Evolutionary conservation across 23 tunicate genomes (phyloP).

Genomic region (Trididemnum nubilum): DNA sequence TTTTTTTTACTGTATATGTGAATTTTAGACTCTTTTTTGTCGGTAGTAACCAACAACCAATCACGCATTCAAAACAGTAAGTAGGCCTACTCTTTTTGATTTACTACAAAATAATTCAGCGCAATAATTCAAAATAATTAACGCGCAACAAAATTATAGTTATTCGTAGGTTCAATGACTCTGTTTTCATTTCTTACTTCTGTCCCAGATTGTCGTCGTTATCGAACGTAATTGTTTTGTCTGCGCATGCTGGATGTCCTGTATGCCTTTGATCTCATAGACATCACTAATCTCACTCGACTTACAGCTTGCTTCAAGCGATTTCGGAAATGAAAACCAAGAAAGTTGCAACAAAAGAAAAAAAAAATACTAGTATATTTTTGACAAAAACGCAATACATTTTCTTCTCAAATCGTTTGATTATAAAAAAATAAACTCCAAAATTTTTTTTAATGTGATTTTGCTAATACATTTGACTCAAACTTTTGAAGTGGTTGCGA

Average conservation of each 20-base stretch:
- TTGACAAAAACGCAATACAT: no score
- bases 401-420: no score
- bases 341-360: slow-evolving; percentile 10
- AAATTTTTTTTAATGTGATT: no score
- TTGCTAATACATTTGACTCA: no score
- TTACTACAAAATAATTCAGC: neutral
- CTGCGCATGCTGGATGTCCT: neutral
- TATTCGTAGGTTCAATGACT: neutral
- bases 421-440: no score
- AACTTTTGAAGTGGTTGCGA: no score
- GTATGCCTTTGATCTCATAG: neutral
- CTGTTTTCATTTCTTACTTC: neutral
- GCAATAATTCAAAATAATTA: neutral
- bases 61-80: no score
- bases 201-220: neutral
- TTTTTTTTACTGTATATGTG: no score
- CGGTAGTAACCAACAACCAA: no score
- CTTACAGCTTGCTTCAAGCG: slow-evolving; percentile 13
- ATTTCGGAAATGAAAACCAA: slow-evolving; percentile 31
- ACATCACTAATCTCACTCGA: neutral
- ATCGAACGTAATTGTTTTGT: neutral
- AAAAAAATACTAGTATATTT: no score
- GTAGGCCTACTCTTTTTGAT: neutral
- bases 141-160: neutral
- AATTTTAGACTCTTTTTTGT: no score